These are phyloP conservation scores for Brachionus rotundiformis DNA, from an alignment of 1,140 invertebrate species.

Conservation along the genomic window DNA sequence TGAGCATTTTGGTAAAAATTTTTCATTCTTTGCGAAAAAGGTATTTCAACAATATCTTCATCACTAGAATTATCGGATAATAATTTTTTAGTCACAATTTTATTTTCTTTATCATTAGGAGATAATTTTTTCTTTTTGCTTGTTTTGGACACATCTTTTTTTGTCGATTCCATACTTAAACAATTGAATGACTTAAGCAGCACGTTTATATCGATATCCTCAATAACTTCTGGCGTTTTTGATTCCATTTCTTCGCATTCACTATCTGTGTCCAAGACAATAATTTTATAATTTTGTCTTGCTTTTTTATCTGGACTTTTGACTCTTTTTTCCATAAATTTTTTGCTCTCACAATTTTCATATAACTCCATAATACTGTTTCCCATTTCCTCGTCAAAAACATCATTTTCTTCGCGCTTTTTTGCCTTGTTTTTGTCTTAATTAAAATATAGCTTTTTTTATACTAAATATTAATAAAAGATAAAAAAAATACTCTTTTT, in stretches of 20 bases:
- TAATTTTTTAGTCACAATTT: not conserved
- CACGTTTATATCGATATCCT: not conserved
- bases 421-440: not conserved
- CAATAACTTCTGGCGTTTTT: not conserved
- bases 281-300: not conserved
- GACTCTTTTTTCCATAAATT: not conserved
- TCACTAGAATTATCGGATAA: not conserved
- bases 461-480: not conserved
- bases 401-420: not conserved
- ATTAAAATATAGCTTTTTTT: too few relatives aligned
- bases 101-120: not conserved
- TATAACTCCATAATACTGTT: conserved; percentile 45
- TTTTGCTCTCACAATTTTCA: not conserved
- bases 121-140: not conserved
- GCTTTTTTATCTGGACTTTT: not conserved
- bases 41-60: conserved; percentile 38
- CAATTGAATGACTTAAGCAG: not conserved
- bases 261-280: conserved; percentile 24
- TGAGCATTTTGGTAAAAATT: conserved; percentile 42
- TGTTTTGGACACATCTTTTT: not conserved
- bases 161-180: not conserved
- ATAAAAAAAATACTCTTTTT: not conserved
- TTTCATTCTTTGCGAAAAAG: conserved; percentile 47
- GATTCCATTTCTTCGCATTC: not conserved
- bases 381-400: conserved; percentile 16